Evolutionary conservation across 2,888 invertebrate genomes (phyloP).

Genomic region (Gibbula magus): DNA sequence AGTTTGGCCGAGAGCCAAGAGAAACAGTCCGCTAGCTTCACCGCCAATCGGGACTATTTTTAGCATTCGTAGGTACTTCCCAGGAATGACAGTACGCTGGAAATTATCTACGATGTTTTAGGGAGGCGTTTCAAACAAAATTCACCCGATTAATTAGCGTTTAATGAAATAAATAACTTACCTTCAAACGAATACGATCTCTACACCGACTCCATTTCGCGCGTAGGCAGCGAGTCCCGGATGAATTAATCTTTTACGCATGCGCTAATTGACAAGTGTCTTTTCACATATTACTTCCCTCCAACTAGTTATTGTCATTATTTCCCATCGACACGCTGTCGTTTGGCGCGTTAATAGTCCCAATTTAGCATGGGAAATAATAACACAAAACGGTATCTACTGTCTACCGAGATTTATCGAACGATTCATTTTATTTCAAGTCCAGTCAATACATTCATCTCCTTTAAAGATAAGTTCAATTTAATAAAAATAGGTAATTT

Average conservation of each 20-base stretch:
- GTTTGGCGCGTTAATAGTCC: not conserved
- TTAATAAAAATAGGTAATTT: no score
- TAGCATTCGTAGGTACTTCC: not conserved
- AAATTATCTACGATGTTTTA: not conserved
- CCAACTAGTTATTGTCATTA: not conserved
- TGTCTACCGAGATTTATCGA: no score
- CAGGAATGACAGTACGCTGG: not conserved
- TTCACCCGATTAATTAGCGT: not conserved
- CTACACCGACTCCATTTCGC: conserved; percentile 70
- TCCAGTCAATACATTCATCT: no score
- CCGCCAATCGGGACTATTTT: not conserved
- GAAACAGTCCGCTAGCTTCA: not conserved
- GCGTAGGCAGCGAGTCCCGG: conserved; percentile 66
- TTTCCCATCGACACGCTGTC: not conserved
- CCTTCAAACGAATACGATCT: conserved; percentile 43
- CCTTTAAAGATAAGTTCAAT: no score
- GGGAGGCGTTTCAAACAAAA: not conserved
- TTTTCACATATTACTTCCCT: conserved; percentile 9
- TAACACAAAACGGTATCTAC: no score
- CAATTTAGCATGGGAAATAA: no score
- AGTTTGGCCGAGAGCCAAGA: not conserved
- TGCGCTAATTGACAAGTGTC: conserved; percentile 41
- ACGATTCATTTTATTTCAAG: no score
- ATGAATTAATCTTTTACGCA: conserved; percentile 55
- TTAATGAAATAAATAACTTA: conserved; percentile 22